These are phyloP conservation scores for Copsychus sechellarum DNA, from an alignment of 2,113 vertebrate genomes.

Conservation along the genomic window DNA sequence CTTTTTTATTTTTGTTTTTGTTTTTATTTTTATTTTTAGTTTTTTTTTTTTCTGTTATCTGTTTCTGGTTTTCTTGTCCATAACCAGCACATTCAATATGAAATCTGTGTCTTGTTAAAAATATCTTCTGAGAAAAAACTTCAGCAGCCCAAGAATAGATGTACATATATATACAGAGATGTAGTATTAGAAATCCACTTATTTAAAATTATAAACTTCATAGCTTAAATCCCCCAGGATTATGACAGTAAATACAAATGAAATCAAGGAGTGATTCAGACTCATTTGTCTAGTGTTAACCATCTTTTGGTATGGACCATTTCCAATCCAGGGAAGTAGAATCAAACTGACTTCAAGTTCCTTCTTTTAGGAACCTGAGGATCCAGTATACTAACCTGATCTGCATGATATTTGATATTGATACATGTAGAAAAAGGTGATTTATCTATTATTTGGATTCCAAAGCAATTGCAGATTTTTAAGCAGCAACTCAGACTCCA, in stretches of 20 bases:
- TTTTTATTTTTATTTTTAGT: no score
- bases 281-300: background rate
- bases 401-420: background rate
- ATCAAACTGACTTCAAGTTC: background rate
- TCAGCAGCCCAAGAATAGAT: background rate
- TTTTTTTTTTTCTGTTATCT: background rate
- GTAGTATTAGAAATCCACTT: background rate
- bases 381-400: background rate
- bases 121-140: background rate
- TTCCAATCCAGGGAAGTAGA: background rate
- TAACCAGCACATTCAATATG: background rate
- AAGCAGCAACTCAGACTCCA: background rate
- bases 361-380: background rate
- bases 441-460: background rate
- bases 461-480: background rate
- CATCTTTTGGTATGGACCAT: background rate
- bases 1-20: no score
- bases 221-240: background rate
- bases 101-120: slow-evolving; percentile 43
- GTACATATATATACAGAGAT: background rate
- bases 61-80: background rate
- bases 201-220: background rate
- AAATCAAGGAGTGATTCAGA: background rate
- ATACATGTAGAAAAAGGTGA: background rate
- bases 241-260: background rate